These are phyloP conservation scores for Nemapogon koenigi DNA, from an alignment of 2,888 invertebrate species.

Conservation along the genomic window DNA sequence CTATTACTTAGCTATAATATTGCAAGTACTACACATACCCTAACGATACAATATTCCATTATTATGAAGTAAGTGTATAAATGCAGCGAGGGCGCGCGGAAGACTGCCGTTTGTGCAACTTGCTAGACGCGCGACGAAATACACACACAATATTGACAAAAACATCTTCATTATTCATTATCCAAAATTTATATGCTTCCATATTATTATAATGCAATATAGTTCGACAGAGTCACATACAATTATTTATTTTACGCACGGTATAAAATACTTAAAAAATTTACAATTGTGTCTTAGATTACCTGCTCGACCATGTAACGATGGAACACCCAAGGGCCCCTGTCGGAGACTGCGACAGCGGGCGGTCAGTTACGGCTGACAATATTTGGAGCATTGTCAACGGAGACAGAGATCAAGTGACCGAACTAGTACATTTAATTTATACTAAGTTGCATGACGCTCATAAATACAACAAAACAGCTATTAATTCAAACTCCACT, in stretches of 20 bases:
- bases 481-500: too few species aligned
- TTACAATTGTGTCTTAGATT: conserved; percentile 29
- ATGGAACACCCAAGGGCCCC: conserved; percentile 25
- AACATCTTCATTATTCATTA: too few species aligned
- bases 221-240: conserved; percentile 33
- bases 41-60: conserved; percentile 35
- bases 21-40: conserved; percentile 55
- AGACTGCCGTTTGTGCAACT: conserved; percentile 40
- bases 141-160: conserved; percentile 10
- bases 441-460: too few species aligned
- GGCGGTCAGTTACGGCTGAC: conserved; percentile 11
- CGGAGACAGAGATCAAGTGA: conserved; percentile 3
- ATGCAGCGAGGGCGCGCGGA: conserved; percentile 32
- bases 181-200: too few species aligned
- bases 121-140: conserved; percentile 3
- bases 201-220: too few species aligned
- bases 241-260: conserved; percentile 46
- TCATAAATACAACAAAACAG: too few species aligned
- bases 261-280: conserved; percentile 64
- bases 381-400: background rate
- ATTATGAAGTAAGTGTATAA: conserved; percentile 42
- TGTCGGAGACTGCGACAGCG: conserved; percentile 13
- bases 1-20: conserved; percentile 50
- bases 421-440: too few species aligned
- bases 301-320: conserved; percentile 21